Evolutionary conservation across 2,888 invertebrate species (phyloP), one percentile per base, ranked within the genome.

Genomic region (Rotaria magnacalcarata): DNA sequence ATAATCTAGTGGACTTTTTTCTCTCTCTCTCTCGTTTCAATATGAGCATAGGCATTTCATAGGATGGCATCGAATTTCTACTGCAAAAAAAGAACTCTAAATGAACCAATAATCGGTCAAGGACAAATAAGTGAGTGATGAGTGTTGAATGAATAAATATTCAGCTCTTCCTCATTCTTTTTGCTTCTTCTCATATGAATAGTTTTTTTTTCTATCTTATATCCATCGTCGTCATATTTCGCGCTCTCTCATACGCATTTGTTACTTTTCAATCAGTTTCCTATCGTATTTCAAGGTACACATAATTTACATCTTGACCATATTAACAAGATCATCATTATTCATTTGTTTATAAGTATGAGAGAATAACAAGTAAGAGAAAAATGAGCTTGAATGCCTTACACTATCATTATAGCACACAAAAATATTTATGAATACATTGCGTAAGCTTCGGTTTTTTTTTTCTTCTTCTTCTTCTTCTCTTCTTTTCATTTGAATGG

Each of bases 271-370:
- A 67, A 67, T 67, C 67, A 67, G 0, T 60, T 60, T 14, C 19
- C 11, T 27, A 1, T 60, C 14, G 24, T 24, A 56, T 56, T 56
- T 56, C 24, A 56, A 56, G 24, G 56, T 56, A 24, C 7, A 56
- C 24, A 67, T 54, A 54, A 19, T 54, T 4, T 54, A 5, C 67
- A 67, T 67, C 67, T 67, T 67, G 67, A 67, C 67, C 34, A 67
- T 67, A 67, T 67, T 67, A 67, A 67, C 27, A 67, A 34, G 67
- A 67, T 67, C 67, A 67, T 67, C 67, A 67, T 67, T 67, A 67
- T 67, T 67, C 67, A 67, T 67, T 34, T 41, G 67, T 67, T 67
- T 41, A 67, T 67, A 2, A 34, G 27, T 67, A 67, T 67, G 16
- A 34, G 67, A 67, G 67, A 67, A 67, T 67, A 27, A 67, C 34